phyloP scores from a whole-genome alignment of 2,113 vertebrate species.

The Ahaetulla prasina region DNA sequence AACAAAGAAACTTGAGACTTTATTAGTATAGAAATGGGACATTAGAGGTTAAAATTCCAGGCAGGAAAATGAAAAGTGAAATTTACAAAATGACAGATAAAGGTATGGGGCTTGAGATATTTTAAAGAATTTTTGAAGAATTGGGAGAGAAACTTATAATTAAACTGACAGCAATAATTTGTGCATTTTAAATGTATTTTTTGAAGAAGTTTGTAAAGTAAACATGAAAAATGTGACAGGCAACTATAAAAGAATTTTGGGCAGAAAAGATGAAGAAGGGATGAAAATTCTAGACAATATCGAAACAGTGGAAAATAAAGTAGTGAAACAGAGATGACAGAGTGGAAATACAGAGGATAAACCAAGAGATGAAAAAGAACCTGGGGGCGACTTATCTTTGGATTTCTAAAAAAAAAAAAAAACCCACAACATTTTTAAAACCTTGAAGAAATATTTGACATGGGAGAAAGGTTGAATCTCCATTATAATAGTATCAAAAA shows the following conservation, averaged over 20 bases:
- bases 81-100: background rate
- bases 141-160: background rate
- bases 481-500: background rate
- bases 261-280: background rate
- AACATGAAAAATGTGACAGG: background rate
- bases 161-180: background rate
- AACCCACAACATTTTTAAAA: background rate
- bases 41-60: background rate
- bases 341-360: background rate
- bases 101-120: background rate
- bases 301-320: background rate
- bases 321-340: background rate
- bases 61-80: background rate
- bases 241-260: background rate
- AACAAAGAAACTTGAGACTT: background rate
- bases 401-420: background rate
- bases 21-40: background rate
- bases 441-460: background rate
- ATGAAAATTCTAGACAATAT: no score
- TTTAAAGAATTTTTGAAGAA: background rate
- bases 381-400: background rate
- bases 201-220: background rate
- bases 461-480: background rate
- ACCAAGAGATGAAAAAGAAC: background rate
- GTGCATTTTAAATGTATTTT: background rate